Evolutionary conservation across 2,113 vertebrate species (phyloP).

Genomic region (Dasyprocta punctata): DNA sequence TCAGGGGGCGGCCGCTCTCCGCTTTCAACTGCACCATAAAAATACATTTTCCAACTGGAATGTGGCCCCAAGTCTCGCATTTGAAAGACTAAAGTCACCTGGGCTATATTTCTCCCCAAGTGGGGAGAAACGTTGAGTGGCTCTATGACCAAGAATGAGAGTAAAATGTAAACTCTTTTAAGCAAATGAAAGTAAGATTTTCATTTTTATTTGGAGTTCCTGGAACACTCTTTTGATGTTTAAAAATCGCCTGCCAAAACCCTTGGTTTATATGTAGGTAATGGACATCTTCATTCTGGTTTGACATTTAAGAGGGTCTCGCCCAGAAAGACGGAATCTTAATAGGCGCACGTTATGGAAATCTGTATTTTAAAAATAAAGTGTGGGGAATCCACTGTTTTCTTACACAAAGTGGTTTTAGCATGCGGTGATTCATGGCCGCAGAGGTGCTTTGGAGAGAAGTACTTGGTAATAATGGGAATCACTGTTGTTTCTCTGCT

Average conservation of each 20-base stretch:
- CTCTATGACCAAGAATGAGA: not conserved
- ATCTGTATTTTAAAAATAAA: not conserved
- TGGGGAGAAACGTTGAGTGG: not conserved
- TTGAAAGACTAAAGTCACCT: not conserved
- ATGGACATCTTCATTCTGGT: conserved; percentile 23
- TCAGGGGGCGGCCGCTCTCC: not conserved
- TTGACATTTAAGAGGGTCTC: conserved; percentile 21
- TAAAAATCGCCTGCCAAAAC: not conserved
- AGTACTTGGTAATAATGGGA: not conserved
- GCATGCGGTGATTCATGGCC: not conserved
- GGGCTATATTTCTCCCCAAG: not conserved
- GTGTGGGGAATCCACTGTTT: not conserved
- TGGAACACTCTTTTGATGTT: not conserved
- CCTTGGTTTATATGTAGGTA: not conserved
- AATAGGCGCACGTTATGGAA: not conserved
- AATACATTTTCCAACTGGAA: not conserved
- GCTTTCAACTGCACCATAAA: not conserved
- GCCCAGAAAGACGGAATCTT: not conserved
- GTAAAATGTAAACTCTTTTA: not conserved
- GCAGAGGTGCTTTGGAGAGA: not conserved
- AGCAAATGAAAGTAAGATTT: not conserved
- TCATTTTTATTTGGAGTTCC: conserved; percentile 33
- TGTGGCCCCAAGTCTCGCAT: not conserved
- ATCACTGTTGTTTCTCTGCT: not conserved
- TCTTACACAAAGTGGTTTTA: not conserved